Conservation (phyloP, 2,113 vertebrate genomes). For the Gasterosteus aculeatus region DNA sequence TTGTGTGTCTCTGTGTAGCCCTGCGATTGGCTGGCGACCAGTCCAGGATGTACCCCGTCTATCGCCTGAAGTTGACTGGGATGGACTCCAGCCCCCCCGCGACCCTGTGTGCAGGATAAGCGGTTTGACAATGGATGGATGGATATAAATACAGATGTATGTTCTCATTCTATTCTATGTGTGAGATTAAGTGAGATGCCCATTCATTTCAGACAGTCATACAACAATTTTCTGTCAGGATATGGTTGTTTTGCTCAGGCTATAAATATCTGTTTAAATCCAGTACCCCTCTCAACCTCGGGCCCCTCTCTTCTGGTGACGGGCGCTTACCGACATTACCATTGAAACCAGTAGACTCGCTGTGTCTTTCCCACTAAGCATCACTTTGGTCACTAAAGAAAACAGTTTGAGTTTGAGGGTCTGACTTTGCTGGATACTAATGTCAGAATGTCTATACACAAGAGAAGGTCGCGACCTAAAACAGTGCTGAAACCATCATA, state of each 20-base stretch:
- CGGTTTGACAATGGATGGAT: too few species aligned
- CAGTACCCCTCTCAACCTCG: neutral
- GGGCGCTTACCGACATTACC: neutral
- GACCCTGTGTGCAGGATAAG: too few species aligned
- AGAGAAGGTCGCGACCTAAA: slow-evolving; percentile 13
- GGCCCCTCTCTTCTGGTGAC: neutral
- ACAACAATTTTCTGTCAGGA: neutral
- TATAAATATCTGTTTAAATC: neutral
- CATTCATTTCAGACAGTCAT: neutral
- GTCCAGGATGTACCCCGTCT: too few species aligned
- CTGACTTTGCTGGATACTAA: neutral
- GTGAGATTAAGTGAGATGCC: neutral
- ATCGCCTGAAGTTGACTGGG: too few species aligned
- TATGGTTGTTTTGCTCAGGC: neutral
- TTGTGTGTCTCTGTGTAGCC: too few species aligned
- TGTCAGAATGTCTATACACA: slow-evolving; percentile 8
- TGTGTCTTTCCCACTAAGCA: slow-evolving; percentile 1
- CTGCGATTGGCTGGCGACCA: too few species aligned
- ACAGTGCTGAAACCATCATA: slow-evolving; percentile 2
- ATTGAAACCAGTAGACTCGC: neutral
- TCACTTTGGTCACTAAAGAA: neutral
- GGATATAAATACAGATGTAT: too few species aligned
- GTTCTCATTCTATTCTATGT: neutral
- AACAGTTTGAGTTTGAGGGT: neutral
- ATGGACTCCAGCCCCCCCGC: too few species aligned